Percentiles rank a stretch among this genome's conserved stretches.
phyloP scores from a whole-genome alignment of 2,797 vertebrate species.

The Heterohyrax brucei region DNA sequence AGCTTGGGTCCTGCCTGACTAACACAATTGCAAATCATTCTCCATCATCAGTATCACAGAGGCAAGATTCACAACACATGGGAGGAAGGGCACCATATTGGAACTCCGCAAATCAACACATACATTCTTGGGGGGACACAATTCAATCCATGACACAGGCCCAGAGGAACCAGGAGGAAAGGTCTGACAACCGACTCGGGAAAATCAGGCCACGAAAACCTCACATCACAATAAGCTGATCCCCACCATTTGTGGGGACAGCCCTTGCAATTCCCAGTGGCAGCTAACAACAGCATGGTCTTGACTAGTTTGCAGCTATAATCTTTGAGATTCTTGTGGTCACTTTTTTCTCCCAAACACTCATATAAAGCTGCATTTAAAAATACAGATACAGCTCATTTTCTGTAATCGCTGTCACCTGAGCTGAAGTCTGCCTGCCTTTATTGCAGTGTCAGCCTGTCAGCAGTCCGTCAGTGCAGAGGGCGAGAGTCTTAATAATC shows the following conservation, averaged over 20 bases:
- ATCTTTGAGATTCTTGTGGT: neutral
- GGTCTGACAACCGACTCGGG: neutral
- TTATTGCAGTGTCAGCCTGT: neutral
- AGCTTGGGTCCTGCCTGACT: no score
- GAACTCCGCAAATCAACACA: no score
- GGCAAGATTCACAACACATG: no score
- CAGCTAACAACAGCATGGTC: neutral
- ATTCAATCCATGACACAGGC: no score
- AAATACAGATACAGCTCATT: neutral
- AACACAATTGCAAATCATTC: no score
- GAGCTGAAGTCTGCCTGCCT: neutral
- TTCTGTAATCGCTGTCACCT: neutral
- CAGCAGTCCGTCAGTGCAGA: neutral
- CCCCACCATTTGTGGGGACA: no score
- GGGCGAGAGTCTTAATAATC: constrained; percentile 32
- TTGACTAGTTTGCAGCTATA: constrained; percentile 26
- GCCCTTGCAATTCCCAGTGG: neutral
- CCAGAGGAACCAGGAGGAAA: neutral
- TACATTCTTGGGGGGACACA: no score
- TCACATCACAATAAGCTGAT: neutral
- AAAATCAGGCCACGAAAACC: neutral
- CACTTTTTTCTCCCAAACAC: constrained; percentile 17
- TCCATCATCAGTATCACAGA: no score
- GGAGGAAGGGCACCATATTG: no score
- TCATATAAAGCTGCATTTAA: constrained; percentile 22